A percentile compares a stretch with the other conserved stretches of the same genome.
These are phyloP conservation scores for Grantiella picta DNA, from an alignment of 2,113 vertebrate species.

Conservation along the genomic window DNA sequence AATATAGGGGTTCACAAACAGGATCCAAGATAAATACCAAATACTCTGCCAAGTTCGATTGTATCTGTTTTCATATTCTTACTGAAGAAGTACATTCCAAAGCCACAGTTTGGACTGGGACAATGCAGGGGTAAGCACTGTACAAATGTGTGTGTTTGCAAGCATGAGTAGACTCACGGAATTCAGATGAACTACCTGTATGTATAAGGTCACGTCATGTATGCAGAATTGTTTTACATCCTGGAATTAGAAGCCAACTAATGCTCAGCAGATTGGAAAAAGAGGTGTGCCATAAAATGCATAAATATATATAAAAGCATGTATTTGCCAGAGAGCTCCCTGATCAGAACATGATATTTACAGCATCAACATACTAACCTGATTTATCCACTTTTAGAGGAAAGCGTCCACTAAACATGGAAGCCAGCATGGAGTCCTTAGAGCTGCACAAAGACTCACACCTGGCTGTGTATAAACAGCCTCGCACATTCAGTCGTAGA, in stretches of 20 bases:
- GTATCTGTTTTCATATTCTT: background rate
- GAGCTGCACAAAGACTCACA: slow-evolving; percentile 63
- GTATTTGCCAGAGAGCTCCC: background rate
- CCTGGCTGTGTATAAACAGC: slow-evolving; percentile 65
- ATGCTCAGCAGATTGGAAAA: background rate
- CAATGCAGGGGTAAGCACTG: background rate
- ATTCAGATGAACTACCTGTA: background rate
- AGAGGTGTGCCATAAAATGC: background rate
- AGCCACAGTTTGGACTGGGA: background rate
- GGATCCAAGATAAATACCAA: background rate
- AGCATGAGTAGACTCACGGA: background rate
- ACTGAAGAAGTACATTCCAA: background rate
- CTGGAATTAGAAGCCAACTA: background rate
- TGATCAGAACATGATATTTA: background rate
- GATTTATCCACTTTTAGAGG: slow-evolving; percentile 72
- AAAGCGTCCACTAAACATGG: slow-evolving; percentile 76
- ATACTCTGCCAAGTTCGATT: background rate
- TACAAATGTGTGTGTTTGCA: background rate
- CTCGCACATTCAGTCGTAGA: slow-evolving; percentile 66
- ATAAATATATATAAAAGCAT: background rate
- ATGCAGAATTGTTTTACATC: background rate
- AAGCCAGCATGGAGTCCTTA: slow-evolving; percentile 71
- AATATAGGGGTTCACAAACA: background rate
- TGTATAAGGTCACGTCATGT: background rate
- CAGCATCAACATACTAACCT: slow-evolving; percentile 45